Base-by-base conservation (phyloP, 1,140 invertebrate genomes). In the Brachionus asplanchnoidis region DNA sequence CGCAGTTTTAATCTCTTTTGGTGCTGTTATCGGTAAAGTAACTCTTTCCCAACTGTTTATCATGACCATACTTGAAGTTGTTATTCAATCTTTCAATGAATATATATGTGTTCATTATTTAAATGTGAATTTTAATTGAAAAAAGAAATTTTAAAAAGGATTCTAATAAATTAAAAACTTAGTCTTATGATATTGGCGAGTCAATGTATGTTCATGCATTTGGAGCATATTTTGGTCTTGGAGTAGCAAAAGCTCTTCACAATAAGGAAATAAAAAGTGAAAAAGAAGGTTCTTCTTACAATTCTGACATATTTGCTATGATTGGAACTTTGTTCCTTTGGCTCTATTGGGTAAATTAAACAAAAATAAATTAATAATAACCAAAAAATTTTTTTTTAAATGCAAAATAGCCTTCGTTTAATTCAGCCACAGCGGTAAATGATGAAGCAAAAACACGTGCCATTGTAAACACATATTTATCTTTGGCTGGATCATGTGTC, bases 151-250 rank as follows among this genome's bases (percentile, higher is more conserved):
- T 68, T 17, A 36, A 4, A 32, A 32, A 68, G 11, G 8, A 23
- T 23, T 84, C 40, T 73, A 5, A 36, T 73, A 32, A 23, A 32
- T 11, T 11, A 68, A 79, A 73, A 28, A n/a, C 12, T 44, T 17
- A 93, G 91, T 91, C 90, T 8, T 88, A 90, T 44, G 92, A 93
- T 86, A 89, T 92, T 36, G 92, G 97, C n/a, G 95, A 84, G 23
- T 97, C 96, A 1, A 96, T 98, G 88, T 95, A 94, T 78, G 94
- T 98, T 66, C 97, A 98, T 87, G 92, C 93, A 0, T 98, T 97
- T 88, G 97, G 96, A 0, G 96, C 96, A 23, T 97, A 98, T 89
- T 99, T 97, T 88, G 97, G 97, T 7, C 88, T 98, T 28, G 94
- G 93, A 0, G 93, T 94, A 2, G 95, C 95, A 78, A 91, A 93